Evolutionary conservation across 2,888 invertebrate species (phyloP).

Genomic region (Synergus japonicus): DNA sequence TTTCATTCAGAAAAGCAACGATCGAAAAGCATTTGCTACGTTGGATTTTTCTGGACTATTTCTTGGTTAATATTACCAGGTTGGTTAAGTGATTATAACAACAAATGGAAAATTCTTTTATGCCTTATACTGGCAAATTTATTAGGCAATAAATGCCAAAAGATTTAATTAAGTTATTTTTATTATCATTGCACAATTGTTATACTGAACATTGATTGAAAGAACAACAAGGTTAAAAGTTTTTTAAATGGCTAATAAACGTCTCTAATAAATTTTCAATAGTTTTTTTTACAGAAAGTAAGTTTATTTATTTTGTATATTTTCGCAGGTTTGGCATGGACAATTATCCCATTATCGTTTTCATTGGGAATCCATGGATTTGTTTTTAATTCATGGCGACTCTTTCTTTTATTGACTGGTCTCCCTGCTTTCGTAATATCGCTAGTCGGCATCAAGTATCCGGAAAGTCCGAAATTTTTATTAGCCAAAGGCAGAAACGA

Average conservation of each 20-base stretch:
- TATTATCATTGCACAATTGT: not conserved
- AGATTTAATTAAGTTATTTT: not conserved
- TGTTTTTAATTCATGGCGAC: slow-evolving; percentile 85
- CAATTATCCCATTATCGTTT: slow-evolving; percentile 81
- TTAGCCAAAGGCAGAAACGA: slow-evolving; percentile 81
- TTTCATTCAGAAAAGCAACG: slow-evolving; percentile 81
- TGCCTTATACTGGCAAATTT: not conserved
- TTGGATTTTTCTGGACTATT: slow-evolving; percentile 82
- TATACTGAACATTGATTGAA: not conserved
- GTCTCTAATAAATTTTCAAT: not conserved
- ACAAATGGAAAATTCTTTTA: not conserved
- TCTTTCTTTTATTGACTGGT: slow-evolving; percentile 84
- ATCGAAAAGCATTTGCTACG: slow-evolving; percentile 81
- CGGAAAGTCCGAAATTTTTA: slow-evolving; percentile 90
- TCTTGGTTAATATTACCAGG: slow-evolving; percentile 83
- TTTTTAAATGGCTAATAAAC: not conserved
- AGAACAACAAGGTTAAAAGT: not conserved
- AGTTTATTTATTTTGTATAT: not conserved
- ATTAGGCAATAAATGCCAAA: slow-evolving; percentile 32
- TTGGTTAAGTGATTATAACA: not conserved
- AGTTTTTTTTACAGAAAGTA: not conserved
- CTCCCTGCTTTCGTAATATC: slow-evolving; percentile 83
- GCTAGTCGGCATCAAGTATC: slow-evolving; percentile 80
- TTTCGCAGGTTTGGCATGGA: slow-evolving; percentile 83
- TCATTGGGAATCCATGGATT: slow-evolving; percentile 72